Percentiles rank a stretch among this genome's conserved stretches.
These are phyloP conservation scores for Brienomyrus longianalis DNA, from an alignment of 2,113 vertebrate species.

Conservation along the genomic window DNA sequence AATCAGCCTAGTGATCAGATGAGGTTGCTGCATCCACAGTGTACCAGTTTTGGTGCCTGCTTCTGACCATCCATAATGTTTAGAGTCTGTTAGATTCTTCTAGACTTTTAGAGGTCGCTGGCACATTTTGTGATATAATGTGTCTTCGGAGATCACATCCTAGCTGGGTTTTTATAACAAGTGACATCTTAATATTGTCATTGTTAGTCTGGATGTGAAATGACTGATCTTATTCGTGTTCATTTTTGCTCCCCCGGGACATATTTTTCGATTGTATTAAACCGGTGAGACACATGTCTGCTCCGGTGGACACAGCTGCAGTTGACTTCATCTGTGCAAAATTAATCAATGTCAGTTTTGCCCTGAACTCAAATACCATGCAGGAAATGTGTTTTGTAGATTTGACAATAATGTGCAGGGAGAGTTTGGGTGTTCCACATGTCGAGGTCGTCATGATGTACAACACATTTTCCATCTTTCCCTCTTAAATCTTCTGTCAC, in stretches of 20 bases:
- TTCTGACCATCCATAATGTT: neutral
- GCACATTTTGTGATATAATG: neutral
- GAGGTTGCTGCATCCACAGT: conserved; percentile 30
- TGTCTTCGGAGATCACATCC: neutral
- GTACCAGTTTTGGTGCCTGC: conserved; percentile 30
- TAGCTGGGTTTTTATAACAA: neutral
- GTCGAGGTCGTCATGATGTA: neutral
- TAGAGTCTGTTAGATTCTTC: neutral
- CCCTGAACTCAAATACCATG: neutral
- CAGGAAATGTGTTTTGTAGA: neutral
- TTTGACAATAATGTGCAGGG: neutral
- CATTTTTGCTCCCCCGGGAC: neutral
- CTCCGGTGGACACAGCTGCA: neutral
- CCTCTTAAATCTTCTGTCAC: neutral
- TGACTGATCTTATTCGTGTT: neutral
- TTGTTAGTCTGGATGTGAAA: neutral
- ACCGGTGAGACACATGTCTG: neutral
- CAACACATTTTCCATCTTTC: neutral
- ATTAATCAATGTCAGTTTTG: neutral
- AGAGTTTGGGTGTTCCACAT: neutral
- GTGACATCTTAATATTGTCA: neutral
- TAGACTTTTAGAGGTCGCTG: neutral
- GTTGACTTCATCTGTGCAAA: conserved; percentile 3
- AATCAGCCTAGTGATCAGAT: conserved; percentile 40
- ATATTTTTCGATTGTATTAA: neutral